These are phyloP conservation scores for Thera britannica DNA, from an alignment of 2,888 invertebrate species.

Conservation along the genomic window DNA sequence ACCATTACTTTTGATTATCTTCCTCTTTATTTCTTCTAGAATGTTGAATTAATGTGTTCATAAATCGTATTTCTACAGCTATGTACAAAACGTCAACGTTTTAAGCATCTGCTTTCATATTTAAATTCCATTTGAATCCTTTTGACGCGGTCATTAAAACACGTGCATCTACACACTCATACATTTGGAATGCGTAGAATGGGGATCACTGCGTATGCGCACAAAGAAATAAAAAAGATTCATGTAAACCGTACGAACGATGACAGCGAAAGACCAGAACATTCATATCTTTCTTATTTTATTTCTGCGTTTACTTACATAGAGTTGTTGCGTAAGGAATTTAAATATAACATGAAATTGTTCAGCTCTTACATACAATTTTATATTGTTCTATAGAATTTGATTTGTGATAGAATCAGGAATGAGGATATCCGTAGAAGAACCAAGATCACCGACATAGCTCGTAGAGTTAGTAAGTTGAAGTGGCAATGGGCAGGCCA, in stretches of 20 bases:
- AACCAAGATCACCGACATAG: too few species aligned
- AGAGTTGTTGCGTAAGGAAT: conserved; percentile 30
- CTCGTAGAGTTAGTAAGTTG: too few species aligned
- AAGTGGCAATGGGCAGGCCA: too few species aligned
- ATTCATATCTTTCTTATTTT: conserved; percentile 36
- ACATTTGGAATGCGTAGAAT: conserved; percentile 67
- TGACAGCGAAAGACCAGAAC: conserved; percentile 37
- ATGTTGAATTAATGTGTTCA: conserved; percentile 29
- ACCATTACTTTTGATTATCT: conserved; percentile 38
- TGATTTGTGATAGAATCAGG: too few species aligned
- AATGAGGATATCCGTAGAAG: too few species aligned
- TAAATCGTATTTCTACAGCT: conserved; percentile 26
- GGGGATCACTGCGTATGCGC: conserved; percentile 55
- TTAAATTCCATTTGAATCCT: conserved; percentile 39
- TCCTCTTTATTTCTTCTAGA: conserved; percentile 20
- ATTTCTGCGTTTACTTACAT: conserved; percentile 33
- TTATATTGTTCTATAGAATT: conserved; percentile 19
- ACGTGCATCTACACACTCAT: conserved; percentile 65
- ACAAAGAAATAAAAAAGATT: conserved; percentile 51
- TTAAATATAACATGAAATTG: conserved; percentile 6
- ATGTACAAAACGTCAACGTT: conserved; percentile 21
- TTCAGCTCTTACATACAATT: conserved; percentile 16
- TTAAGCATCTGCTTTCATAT: conserved; percentile 38
- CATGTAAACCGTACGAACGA: conserved; percentile 36
- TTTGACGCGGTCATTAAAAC: conserved; percentile 48